Percentiles rank a stretch among this genome's conserved stretches.
Conservation (phyloP, 2,888 invertebrate species). For the Monochamus alternatus region DNA sequence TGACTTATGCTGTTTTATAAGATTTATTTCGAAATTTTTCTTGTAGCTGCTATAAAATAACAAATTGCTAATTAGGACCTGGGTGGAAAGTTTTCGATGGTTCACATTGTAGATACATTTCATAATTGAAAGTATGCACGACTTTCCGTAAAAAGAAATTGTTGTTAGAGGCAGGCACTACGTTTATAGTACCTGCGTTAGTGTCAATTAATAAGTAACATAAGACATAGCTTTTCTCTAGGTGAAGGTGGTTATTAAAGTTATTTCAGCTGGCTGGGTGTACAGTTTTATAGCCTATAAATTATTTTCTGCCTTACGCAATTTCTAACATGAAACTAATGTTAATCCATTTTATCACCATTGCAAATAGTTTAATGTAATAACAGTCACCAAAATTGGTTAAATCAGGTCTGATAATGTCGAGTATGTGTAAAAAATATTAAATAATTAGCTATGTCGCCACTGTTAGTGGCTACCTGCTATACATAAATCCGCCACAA, state of each 20-base stretch:
- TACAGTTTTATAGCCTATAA: conserved; percentile 13
- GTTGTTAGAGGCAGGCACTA: background rate
- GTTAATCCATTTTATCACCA: conserved; percentile 3
- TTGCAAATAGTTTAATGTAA: conserved; percentile 12
- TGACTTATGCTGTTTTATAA: no score
- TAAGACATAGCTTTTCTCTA: background rate
- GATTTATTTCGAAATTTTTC: no score
- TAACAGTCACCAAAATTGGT: background rate
- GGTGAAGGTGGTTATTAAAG: conserved; percentile 24
- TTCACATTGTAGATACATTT: no score
- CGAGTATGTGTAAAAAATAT: background rate
- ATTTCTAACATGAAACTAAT: conserved; percentile 16
- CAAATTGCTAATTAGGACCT: no score
- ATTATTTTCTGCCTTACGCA: conserved; percentile 15
- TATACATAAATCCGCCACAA: background rate
- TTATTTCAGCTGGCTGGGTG: conserved; percentile 28
- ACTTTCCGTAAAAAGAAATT: background rate
- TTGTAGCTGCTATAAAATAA: no score
- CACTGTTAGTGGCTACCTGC: background rate
- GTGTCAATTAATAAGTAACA: background rate
- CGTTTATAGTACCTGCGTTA: background rate
- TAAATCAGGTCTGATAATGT: background rate
- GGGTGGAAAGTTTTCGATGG: no score
- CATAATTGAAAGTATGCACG: no score
- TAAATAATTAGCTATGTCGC: background rate